Percentiles rank a stretch among this genome's conserved stretches.
phyloP scores from a whole-genome alignment of 2,113 vertebrate species.

The Ammodytes dubius region DNA sequence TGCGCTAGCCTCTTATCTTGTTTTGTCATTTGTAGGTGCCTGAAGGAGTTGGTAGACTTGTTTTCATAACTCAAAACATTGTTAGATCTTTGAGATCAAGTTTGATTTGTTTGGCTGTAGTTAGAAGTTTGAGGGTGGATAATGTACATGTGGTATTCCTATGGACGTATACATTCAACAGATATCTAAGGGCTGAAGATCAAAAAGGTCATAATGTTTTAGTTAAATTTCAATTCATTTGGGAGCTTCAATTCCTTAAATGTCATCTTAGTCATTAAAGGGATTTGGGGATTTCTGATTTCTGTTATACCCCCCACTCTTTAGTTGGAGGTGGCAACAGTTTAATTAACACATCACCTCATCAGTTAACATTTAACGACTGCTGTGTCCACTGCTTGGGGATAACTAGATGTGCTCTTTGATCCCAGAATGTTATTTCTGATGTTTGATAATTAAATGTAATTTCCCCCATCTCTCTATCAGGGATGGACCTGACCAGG shows the following conservation, averaged over 20 bases:
- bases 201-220: slow-evolving; percentile 17
- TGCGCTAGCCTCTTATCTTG: not conserved
- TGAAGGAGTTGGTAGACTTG: not conserved
- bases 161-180: slow-evolving; percentile 11
- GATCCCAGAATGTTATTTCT: slow-evolving; percentile 49
- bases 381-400: slow-evolving; percentile 22
- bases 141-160: not conserved
- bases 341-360: slow-evolving; percentile 5
- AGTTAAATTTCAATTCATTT: slow-evolving; percentile 13
- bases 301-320: too few relatives aligned
- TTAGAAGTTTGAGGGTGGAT: not conserved
- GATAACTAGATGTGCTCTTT: slow-evolving; percentile 58
- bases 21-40: slow-evolving; percentile 8
- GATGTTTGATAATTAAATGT: slow-evolving; percentile 47
- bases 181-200: slow-evolving; percentile 23
- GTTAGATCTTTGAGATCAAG: not conserved
- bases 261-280: not conserved
- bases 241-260: slow-evolving; percentile 1
- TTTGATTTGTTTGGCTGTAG: not conserved
- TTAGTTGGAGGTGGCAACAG: slow-evolving; percentile 17
- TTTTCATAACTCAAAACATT: slow-evolving; percentile 7
- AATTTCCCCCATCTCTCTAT: slow-evolving; percentile 2
- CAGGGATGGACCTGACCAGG: slow-evolving; percentile 85
- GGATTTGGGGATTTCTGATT: slow-evolving; percentile 2
- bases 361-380: slow-evolving; percentile 24